Conservation (phyloP, 2,113 vertebrate species). For the Hippocampus comes region DNA sequence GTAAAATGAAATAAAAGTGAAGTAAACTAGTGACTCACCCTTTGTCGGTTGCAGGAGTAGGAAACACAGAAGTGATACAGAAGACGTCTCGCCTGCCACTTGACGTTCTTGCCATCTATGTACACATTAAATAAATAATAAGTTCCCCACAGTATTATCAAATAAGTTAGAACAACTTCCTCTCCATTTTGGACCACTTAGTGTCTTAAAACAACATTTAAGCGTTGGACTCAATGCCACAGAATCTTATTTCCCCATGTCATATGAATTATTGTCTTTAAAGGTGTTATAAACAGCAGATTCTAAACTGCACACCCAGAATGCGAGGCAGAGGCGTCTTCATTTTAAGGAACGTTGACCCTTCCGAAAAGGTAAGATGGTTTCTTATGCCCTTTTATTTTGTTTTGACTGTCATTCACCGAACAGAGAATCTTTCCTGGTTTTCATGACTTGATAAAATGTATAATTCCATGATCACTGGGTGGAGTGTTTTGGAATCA, state of each 20-base stretch:
- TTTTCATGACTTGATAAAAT: not conserved
- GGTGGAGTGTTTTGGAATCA: too few relatives aligned
- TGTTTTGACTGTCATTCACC: not conserved
- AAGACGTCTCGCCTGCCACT: not conserved
- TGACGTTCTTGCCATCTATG: not conserved
- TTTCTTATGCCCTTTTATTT: not conserved
- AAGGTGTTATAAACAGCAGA: not conserved
- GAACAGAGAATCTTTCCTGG: not conserved
- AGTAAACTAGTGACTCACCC: not conserved
- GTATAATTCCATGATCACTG: too few relatives aligned
- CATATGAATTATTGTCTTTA: not conserved
- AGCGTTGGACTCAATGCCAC: not conserved
- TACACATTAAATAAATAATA: not conserved
- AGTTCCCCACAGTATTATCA: not conserved
- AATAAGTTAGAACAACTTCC: not conserved
- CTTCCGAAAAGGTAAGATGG: slow-evolving; percentile 37
- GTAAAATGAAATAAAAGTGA: not conserved
- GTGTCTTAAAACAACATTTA: not conserved
- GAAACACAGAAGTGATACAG: not conserved
- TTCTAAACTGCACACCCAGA: rapidly evolving
- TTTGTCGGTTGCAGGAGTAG: not conserved
- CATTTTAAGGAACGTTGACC: not conserved
- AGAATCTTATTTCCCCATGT: not conserved
- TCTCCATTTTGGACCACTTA: not conserved
- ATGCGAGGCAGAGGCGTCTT: rapidly evolving